A percentile compares a stretch with the other conserved stretches of the same genome.
Evolutionary conservation across 2,797 vertebrate species (phyloP).

Genomic region (Karalla daura): DNA sequence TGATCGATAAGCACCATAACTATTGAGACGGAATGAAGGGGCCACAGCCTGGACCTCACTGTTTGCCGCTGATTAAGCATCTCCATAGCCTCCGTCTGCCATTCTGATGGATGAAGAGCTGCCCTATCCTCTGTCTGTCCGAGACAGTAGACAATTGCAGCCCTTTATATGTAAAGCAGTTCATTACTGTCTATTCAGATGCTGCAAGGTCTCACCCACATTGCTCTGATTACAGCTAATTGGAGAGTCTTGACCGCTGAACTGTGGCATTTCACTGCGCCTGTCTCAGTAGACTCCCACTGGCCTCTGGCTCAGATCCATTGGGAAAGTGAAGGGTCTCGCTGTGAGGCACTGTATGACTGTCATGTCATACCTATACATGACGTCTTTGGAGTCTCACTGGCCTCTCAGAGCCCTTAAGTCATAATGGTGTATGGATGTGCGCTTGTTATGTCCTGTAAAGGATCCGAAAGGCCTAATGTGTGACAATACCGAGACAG

Average conservation of each 20-base stretch:
- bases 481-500: no score
- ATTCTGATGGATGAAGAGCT: constrained; percentile 26
- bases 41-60: background rate
- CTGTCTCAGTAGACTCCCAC: background rate
- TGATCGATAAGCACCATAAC: background rate
- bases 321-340: background rate
- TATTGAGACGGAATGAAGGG: background rate
- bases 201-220: constrained; percentile 16
- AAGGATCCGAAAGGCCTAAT: no score
- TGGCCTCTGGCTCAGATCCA: constrained; percentile 13
- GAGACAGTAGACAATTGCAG: background rate
- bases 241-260: constrained; percentile 53
- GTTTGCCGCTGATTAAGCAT: constrained; percentile 31
- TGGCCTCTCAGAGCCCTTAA: background rate
- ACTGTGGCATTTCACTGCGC: constrained; percentile 44
- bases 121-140: background rate
- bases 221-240: constrained; percentile 61
- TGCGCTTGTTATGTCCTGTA: background rate
- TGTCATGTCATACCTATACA: background rate
- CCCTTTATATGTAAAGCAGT: constrained; percentile 42
- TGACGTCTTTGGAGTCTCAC: background rate
- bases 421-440: background rate
- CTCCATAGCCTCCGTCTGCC: constrained; percentile 11
- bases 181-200: constrained; percentile 56
- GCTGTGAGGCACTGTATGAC: background rate